Conservation (phyloP, 1,140 invertebrate species). For the Drosophila paulistorum region DNA sequence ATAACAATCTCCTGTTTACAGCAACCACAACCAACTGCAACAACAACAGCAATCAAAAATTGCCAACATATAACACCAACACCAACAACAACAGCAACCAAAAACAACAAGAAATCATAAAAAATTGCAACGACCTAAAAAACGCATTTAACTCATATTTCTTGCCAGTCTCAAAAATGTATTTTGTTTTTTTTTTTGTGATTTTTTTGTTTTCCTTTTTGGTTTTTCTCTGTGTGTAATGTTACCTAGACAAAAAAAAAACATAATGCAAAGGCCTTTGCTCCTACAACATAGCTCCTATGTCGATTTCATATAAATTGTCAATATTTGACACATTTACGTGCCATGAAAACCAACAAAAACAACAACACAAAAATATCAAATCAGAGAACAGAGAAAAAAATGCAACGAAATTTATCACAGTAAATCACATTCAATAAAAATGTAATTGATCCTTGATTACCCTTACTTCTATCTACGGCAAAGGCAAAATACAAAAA, state of each 20-base stretch:
- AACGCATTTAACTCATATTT: slow-evolving; percentile 78
- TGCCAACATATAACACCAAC: slow-evolving; percentile 11
- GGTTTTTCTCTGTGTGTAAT: not conserved
- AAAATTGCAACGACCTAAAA: slow-evolving; percentile 70
- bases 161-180: slow-evolving; percentile 61
- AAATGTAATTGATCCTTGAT: slow-evolving; percentile 7
- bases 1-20: slow-evolving; percentile 80
- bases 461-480: not conserved
- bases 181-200: not conserved
- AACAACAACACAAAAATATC: slow-evolving; percentile 21
- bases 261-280: slow-evolving; percentile 1
- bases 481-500: not conserved
- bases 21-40: slow-evolving; percentile 50
- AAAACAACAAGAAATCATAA: slow-evolving; percentile 35
- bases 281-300: slow-evolving; percentile 48
- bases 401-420: slow-evolving; percentile 6
- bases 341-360: slow-evolving; percentile 48
- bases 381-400: slow-evolving; percentile 5
- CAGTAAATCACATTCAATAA: not conserved
- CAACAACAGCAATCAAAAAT: slow-evolving; percentile 46
- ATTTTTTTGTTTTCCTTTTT: not conserved
- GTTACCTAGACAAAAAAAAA: slow-evolving; percentile 10
- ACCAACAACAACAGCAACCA: slow-evolving; percentile 27
- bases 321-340: slow-evolving; percentile 80
- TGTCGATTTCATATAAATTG: slow-evolving; percentile 77